These are phyloP conservation scores for Calliopsis andreniformis DNA, from an alignment of 1,140 invertebrate genomes.

Conservation along the genomic window DNA sequence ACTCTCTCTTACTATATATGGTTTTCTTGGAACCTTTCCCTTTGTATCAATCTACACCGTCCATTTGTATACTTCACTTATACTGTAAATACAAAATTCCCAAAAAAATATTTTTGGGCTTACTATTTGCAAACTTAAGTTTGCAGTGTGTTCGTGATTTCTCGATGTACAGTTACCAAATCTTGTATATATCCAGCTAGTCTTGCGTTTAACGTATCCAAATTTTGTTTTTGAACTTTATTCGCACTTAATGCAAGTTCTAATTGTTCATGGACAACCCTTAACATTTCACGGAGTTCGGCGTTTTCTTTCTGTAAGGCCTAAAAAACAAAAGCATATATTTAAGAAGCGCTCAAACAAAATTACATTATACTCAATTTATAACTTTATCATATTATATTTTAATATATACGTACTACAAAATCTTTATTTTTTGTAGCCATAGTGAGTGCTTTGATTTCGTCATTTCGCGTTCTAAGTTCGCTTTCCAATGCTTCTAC, in stretches of 20 bases:
- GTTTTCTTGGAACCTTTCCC: conserved; percentile 63
- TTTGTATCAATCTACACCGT: conserved; percentile 62
- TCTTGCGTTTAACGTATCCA: conserved; percentile 92
- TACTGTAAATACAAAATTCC: conserved; percentile 75
- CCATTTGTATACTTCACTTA: conserved; percentile 65
- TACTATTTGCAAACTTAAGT: conserved; percentile 83
- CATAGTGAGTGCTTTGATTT: conserved; percentile 84
- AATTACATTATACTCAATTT: background rate
- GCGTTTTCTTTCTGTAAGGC: conserved; percentile 88
- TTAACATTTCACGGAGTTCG: conserved; percentile 86
- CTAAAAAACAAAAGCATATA: conserved; percentile 75
- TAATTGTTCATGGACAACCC: conserved; percentile 90
- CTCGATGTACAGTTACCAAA: conserved; percentile 91
- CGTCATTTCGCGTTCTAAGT: conserved; percentile 89
- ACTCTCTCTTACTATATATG: conserved; percentile 39
- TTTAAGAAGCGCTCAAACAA: conserved; percentile 27
- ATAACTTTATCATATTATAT: too few species aligned
- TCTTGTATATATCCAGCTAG: conserved; percentile 93
- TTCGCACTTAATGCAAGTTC: conserved; percentile 91
- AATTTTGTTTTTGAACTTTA: conserved; percentile 91
- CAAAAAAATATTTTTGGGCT: conserved; percentile 67
- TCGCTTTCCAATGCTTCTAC: conserved; percentile 90
- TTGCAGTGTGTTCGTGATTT: conserved; percentile 89
- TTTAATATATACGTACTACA: conserved; percentile 69
- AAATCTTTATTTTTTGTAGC: conserved; percentile 81